Percentiles rank a stretch among this genome's conserved stretches.
phyloP scores from a whole-genome alignment of 2,113 vertebrate species.

The Tiliqua scincoides region DNA sequence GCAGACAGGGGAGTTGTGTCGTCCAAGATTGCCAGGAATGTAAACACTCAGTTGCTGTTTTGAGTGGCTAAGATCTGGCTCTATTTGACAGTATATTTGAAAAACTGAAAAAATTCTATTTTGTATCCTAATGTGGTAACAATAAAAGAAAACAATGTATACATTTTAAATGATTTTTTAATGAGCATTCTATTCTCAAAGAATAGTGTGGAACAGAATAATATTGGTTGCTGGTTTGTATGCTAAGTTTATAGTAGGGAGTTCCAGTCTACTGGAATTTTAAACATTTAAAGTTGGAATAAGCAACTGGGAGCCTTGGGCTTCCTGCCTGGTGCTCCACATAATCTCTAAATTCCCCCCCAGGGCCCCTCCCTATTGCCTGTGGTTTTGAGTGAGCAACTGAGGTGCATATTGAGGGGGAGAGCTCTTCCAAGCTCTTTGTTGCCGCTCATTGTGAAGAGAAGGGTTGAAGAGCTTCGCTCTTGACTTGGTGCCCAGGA shows the following conservation, averaged over 20 bases:
- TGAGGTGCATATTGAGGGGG: background rate
- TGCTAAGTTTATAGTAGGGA: constrained; percentile 5
- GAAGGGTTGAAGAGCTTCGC: background rate
- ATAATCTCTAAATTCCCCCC: background rate
- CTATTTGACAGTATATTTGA: constrained; percentile 60
- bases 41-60: constrained; percentile 71
- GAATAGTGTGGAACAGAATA: background rate
- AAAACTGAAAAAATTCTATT: constrained; percentile 41
- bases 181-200: background rate
- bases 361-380: background rate
- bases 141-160: constrained; percentile 19
- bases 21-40: constrained; percentile 71
- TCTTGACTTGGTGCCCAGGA: background rate
- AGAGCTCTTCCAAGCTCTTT: background rate
- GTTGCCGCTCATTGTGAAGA: background rate
- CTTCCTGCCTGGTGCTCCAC: background rate
- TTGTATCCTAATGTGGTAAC: constrained; percentile 8
- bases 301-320: background rate
- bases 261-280: constrained; percentile 16
- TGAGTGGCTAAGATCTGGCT: constrained; percentile 57
- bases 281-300: constrained; percentile 7
- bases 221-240: background rate
- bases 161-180: constrained; percentile 16
- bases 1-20: constrained; percentile 68
- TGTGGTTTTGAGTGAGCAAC: background rate